Evolutionary conservation across 2,797 vertebrate species (phyloP).

Genomic region (Acanthurus tractus): DNA sequence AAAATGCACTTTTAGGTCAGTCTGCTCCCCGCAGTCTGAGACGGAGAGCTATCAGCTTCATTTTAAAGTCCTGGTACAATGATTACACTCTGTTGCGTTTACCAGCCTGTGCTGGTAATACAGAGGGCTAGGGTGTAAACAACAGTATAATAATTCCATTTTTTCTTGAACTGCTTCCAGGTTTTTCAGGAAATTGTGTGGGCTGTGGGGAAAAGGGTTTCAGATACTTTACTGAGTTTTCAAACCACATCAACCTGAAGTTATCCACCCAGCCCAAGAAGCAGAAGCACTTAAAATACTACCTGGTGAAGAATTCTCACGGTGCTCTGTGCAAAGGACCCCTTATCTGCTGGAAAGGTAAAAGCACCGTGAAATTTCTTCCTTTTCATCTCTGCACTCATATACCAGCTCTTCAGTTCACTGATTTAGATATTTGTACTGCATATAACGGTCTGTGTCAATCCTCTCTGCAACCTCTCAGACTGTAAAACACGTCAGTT

Average conservation of each 20-base stretch:
- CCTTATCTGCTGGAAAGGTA: conserved; percentile 99
- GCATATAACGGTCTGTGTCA: neutral
- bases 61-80: conserved; percentile 15
- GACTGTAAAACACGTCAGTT: conserved; percentile 95
- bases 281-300: conserved; percentile 99
- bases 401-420: neutral
- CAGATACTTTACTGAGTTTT: conserved; percentile 99
- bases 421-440: neutral
- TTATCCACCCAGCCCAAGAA: conserved; percentile 99
- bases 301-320: conserved; percentile 96
- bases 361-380: neutral
- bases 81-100: neutral
- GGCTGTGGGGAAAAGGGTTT: conserved; percentile 99
- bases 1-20: conserved; percentile 99
- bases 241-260: conserved; percentile 99
- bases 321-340: conserved; percentile 96
- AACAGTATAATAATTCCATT: neutral
- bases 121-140: neutral
- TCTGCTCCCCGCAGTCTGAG: conserved; percentile 35
- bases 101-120: neutral
- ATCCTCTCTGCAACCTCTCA: conserved; percentile 65
- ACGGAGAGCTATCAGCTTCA: conserved; percentile 8
- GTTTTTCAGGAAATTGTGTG: conserved; percentile 98
- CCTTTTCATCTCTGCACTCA: neutral
- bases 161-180: conserved; percentile 73